Percentiles rank a stretch among this genome's conserved stretches.
Evolutionary conservation across 92 coral and sea anemone genomes (phyloP).

Genomic region (Pocillopora grandis): DNA sequence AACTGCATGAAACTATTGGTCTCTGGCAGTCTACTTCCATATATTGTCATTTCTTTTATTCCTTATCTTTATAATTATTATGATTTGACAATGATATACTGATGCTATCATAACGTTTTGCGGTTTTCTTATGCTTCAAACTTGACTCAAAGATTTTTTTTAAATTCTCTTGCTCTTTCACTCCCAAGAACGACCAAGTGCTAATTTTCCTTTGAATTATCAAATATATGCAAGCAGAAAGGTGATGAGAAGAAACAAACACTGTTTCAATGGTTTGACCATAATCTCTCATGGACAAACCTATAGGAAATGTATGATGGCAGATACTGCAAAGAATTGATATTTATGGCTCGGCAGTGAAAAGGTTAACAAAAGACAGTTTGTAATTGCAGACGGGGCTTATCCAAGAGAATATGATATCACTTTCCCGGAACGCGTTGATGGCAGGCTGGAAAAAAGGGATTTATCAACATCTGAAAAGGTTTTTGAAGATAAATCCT

Average conservation of each 20-base stretch:
- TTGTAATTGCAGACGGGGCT: not conserved
- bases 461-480: conserved; percentile 61
- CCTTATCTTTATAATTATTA: not conserved
- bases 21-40: too few relatives aligned
- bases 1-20: too few relatives aligned
- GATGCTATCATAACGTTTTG: not conserved
- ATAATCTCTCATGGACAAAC: too few relatives aligned
- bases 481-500: conserved; percentile 7
- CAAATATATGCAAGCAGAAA: not conserved
- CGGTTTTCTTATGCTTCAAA: not conserved
- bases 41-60: not conserved
- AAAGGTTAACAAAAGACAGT: too few relatives aligned
- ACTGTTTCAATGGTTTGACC: too few relatives aligned
- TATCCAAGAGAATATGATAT: not conserved
- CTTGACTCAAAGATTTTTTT: not conserved
- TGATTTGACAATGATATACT: too few relatives aligned
- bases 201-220: not conserved
- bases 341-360: too few relatives aligned
- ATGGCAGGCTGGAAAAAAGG: conserved; percentile 39
- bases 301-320: too few relatives aligned
- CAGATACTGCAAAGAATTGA: too few relatives aligned
- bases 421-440: conserved; percentile 61
- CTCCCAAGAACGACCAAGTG: too few relatives aligned
- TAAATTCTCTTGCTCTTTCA: too few relatives aligned
- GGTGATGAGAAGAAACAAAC: too few relatives aligned